A percentile compares a stretch with the other conserved stretches of the same genome.
These are phyloP conservation scores for Drosophila cognata DNA, from an alignment of 2,888 invertebrate genomes.

Conservation along the genomic window DNA sequence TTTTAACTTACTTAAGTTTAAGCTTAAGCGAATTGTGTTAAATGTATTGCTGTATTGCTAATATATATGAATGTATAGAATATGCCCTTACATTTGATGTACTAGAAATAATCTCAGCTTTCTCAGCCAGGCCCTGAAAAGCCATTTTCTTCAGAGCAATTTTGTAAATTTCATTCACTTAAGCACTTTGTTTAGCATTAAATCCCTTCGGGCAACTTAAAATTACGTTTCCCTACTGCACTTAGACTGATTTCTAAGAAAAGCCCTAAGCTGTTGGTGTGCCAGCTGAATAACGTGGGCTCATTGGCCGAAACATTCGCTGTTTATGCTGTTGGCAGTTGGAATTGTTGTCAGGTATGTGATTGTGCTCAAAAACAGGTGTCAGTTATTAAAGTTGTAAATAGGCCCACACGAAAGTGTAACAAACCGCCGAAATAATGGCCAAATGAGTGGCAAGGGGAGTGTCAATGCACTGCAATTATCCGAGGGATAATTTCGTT, in stretches of 20 bases:
- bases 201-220: slow-evolving; percentile 1
- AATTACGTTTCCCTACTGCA: neutral
- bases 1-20: neutral
- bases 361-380: slow-evolving; percentile 62
- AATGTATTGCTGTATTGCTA: neutral
- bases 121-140: neutral
- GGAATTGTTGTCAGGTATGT: slow-evolving; percentile 17
- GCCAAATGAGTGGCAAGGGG: slow-evolving; percentile 39
- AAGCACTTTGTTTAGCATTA: neutral
- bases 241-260: slow-evolving; percentile 3
- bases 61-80: neutral
- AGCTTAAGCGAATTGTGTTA: neutral
- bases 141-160: neutral
- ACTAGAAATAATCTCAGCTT: neutral
- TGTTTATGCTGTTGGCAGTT: neutral
- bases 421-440: slow-evolving; percentile 36
- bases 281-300: slow-evolving; percentile 11
- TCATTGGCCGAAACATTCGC: neutral
- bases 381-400: slow-evolving; percentile 55
- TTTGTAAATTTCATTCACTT: slow-evolving; percentile 19
- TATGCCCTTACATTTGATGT: neutral
- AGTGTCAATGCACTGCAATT: slow-evolving; percentile 13
- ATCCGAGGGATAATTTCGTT: slow-evolving; percentile 17
- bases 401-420: slow-evolving; percentile 3
- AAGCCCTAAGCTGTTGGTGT: neutral